Conservation (phyloP, 2,888 invertebrate genomes). For the Tryphoninae sp. region DNA sequence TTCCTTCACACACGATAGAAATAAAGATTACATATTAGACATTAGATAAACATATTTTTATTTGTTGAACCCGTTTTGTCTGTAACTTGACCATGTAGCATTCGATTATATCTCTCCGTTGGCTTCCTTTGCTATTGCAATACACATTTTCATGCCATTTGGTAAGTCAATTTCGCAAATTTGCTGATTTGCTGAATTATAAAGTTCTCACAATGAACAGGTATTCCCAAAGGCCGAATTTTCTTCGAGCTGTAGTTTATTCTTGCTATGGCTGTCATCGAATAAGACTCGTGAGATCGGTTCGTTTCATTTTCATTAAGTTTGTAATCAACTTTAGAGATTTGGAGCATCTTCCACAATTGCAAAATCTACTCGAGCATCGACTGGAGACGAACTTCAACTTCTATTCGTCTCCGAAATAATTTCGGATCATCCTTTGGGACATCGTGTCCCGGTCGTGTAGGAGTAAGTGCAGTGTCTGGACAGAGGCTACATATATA, state of each 20-base stretch:
- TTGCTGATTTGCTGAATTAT: no score
- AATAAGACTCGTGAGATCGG: background rate
- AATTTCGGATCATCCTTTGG: constrained; percentile 56
- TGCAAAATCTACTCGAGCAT: constrained; percentile 37
- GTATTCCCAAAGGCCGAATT: background rate
- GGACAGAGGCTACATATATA: constrained; percentile 51
- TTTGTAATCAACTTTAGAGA: background rate
- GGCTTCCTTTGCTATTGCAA: no score
- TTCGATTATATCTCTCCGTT: no score
- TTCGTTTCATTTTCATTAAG: background rate
- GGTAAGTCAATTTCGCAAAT: no score
- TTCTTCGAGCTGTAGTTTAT: background rate
- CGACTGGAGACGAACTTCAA: constrained; percentile 37
- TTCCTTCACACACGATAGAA: no score
- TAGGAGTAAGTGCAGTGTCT: constrained; percentile 51
- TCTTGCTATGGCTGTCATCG: background rate
- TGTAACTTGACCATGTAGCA: no score
- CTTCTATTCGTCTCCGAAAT: constrained; percentile 51
- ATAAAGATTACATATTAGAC: no score
- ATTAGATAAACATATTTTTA: no score
- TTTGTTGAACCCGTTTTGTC: no score
- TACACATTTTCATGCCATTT: no score
- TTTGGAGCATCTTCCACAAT: background rate
- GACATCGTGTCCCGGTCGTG: constrained; percentile 31
- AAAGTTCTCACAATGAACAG: background rate